Percentiles rank a stretch among this genome's conserved stretches.
Conservation (phyloP, 2,888 invertebrate species). For the Drosophila robusta region DNA sequence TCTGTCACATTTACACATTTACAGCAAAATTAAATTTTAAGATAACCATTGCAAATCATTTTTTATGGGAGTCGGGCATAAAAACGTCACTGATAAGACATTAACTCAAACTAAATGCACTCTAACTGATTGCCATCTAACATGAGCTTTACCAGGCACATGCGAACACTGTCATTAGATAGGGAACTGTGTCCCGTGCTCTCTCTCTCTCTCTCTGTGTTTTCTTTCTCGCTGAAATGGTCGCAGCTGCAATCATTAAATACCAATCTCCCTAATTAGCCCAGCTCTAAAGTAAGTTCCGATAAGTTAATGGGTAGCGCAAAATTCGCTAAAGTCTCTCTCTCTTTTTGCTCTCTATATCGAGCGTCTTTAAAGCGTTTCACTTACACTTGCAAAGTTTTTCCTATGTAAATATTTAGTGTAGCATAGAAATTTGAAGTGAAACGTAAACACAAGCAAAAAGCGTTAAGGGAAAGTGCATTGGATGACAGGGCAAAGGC, state of each 20-base stretch:
- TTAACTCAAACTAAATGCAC: slow-evolving; percentile 1
- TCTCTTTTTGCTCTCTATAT: background rate
- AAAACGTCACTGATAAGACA: background rate
- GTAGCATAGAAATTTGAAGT: slow-evolving; percentile 74
- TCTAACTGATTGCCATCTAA: slow-evolving; percentile 22
- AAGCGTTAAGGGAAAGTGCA: slow-evolving; percentile 75
- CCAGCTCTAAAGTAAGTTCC: slow-evolving; percentile 18
- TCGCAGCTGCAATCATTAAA: slow-evolving; percentile 47
- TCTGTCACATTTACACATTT: background rate
- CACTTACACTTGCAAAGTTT: slow-evolving; percentile 58
- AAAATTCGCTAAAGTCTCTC: slow-evolving; percentile 27
- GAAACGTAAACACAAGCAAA: slow-evolving; percentile 75
- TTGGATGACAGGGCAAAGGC: slow-evolving; percentile 46
- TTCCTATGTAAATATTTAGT: slow-evolving; percentile 74
- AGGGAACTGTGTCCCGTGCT: background rate
- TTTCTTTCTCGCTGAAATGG: background rate
- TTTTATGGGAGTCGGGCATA: background rate
- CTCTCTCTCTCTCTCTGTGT: background rate
- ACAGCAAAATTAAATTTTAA: no score
- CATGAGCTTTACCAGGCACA: slow-evolving; percentile 14
- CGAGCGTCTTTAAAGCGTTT: slow-evolving; percentile 60
- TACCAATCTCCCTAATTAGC: slow-evolving; percentile 42
- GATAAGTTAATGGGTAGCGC: slow-evolving; percentile 42
- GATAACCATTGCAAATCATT: no score
- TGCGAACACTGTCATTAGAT: slow-evolving; percentile 8